Conservation (phyloP, 2,113 vertebrate genomes). For the Calidris pugnax region DNA sequence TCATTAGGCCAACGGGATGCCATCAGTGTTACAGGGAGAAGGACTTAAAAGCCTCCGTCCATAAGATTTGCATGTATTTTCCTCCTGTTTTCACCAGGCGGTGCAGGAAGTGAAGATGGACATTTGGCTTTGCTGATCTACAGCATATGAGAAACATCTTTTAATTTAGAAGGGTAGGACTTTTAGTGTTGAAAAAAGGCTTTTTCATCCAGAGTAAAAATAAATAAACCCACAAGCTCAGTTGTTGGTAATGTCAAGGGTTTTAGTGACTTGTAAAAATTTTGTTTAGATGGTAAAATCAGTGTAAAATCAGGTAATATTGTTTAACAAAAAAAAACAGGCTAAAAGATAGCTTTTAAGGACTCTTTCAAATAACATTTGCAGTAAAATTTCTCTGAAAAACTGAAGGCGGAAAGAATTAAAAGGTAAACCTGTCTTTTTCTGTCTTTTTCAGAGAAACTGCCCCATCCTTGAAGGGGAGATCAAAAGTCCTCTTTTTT, state of each 20-base stretch:
- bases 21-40: not conserved
- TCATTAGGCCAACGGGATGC: not conserved
- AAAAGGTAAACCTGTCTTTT: not conserved
- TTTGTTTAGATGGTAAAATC: not conserved
- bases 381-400: not conserved
- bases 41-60: not conserved
- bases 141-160: not conserved
- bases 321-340: slow-evolving; percentile 12
- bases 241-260: not conserved
- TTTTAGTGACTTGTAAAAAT: not conserved
- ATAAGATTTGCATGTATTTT: not conserved
- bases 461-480: not conserved
- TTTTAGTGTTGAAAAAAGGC: not conserved
- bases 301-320: not conserved
- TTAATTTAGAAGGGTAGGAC: not conserved
- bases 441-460: not conserved
- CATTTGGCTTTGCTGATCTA: not conserved
- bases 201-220: slow-evolving; percentile 4
- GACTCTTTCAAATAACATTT: not conserved
- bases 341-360: not conserved
- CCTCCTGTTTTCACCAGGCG: not conserved
- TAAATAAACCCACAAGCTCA: not conserved
- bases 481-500: not conserved
- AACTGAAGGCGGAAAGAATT: not conserved
- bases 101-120: not conserved